These are phyloP conservation scores for Amniataba percoides DNA, from an alignment of 2,797 vertebrate species.

Conservation along the genomic window DNA sequence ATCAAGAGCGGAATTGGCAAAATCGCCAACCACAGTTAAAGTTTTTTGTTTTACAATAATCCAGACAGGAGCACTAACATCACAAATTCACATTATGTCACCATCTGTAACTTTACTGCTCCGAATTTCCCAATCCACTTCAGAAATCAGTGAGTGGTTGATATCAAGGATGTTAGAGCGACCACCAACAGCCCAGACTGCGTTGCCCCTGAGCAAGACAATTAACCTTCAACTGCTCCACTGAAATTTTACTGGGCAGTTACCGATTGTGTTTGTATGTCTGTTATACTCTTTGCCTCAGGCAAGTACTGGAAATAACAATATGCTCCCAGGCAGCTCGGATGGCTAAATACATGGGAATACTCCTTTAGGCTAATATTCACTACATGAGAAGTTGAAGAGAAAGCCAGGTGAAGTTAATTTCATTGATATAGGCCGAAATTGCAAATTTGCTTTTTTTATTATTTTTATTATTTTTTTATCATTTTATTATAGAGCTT, in stretches of 20 bases:
- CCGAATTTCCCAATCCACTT: constrained; percentile 1
- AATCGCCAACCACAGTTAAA: neutral
- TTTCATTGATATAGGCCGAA: neutral
- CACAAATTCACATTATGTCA: constrained; percentile 24
- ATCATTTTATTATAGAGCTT: too few species aligned
- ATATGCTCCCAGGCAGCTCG: constrained; percentile 39
- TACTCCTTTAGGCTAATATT: constrained; percentile 32
- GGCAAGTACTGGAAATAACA: constrained; percentile 55
- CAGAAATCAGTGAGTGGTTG: constrained; percentile 8
- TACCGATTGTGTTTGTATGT: constrained; percentile 41
- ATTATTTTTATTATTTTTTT: too few species aligned
- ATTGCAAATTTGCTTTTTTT: neutral
- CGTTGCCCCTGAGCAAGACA: constrained; percentile 50
- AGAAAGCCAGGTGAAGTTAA: neutral
- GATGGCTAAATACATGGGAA: constrained; percentile 20
- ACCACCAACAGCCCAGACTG: constrained; percentile 28
- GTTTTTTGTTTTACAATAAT: constrained; percentile 13
- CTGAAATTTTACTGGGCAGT: constrained; percentile 44
- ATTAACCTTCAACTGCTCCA: constrained; percentile 63
- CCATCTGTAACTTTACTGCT: constrained; percentile 9
- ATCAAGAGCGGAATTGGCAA: constrained; percentile 3
- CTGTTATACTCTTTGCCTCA: constrained; percentile 33
- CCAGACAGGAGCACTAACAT: constrained; percentile 17
- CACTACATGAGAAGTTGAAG: constrained; percentile 3
- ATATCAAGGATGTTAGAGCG: constrained; percentile 41